These are phyloP conservation scores for Metopia argyrocephala DNA, from an alignment of 2,888 invertebrate species.

Conservation along the genomic window DNA sequence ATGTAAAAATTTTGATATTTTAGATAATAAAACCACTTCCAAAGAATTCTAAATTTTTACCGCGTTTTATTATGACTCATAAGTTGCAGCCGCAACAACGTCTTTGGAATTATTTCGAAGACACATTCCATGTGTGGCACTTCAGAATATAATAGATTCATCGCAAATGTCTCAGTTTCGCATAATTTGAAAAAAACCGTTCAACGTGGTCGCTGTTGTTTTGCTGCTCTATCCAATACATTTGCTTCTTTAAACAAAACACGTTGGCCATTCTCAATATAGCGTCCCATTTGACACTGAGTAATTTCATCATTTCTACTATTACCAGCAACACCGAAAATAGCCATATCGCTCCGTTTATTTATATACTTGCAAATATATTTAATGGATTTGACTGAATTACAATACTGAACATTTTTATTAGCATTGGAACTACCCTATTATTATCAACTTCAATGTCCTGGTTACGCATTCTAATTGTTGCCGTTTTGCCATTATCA, in stretches of 20 bases:
- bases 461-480: conserved; percentile 54
- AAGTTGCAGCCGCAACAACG: no score
- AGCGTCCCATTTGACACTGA: conserved; percentile 65
- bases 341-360: no score
- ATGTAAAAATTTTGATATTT: no score
- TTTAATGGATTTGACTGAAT: no score
- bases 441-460: conserved; percentile 68
- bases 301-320: no score
- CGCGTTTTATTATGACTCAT: no score
- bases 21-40: no score
- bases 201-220: conserved; percentile 68
- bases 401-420: conserved; percentile 71
- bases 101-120: conserved; percentile 26
- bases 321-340: no score
- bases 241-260: not conserved
- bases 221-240: not conserved
- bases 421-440: conserved; percentile 24
- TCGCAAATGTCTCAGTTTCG: conserved; percentile 71
- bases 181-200: conserved; percentile 72
- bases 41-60: no score
- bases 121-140: no score
- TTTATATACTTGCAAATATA: no score
- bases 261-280: conserved; percentile 69
- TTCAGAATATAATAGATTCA: conserved; percentile 70
- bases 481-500: no score